A percentile compares a stretch with the other conserved stretches of the same genome.
Evolutionary conservation across 2,797 vertebrate genomes (phyloP).

Genomic region (Picus viridis): DNA sequence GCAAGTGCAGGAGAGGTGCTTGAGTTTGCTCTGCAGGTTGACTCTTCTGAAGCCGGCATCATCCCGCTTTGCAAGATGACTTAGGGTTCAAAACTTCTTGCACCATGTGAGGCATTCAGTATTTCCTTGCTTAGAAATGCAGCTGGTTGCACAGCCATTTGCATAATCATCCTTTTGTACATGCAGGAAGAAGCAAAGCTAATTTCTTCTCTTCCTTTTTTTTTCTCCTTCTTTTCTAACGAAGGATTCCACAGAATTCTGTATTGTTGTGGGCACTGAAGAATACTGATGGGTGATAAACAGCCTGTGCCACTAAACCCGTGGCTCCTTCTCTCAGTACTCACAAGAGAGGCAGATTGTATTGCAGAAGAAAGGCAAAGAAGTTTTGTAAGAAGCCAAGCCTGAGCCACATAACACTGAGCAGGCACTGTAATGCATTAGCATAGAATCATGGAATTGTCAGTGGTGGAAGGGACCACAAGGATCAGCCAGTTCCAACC

Average conservation of each 20-base stretch:
- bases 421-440: too few species aligned
- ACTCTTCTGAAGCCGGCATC: not conserved
- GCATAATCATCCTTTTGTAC: not conserved
- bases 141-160: not conserved
- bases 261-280: not conserved
- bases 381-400: too few species aligned
- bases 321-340: too few species aligned
- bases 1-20: not conserved
- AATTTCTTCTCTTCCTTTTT: not conserved
- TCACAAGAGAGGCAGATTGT: too few species aligned
- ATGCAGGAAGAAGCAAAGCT: not conserved
- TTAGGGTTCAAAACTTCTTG: not conserved
- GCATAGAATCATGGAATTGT: too few species aligned
- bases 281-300: not conserved
- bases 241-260: not conserved
- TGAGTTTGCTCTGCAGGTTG: not conserved
- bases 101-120: not conserved
- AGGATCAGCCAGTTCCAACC: too few species aligned
- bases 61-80: not conserved
- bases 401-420: too few species aligned
- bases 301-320: not conserved
- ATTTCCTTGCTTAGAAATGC: not conserved
- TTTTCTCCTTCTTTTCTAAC: not conserved
- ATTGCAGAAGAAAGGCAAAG: too few species aligned
- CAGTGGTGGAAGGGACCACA: too few species aligned